These are phyloP conservation scores for Gadus macrocephalus DNA, from an alignment of 2,113 vertebrate genomes.

Conservation along the genomic window DNA sequence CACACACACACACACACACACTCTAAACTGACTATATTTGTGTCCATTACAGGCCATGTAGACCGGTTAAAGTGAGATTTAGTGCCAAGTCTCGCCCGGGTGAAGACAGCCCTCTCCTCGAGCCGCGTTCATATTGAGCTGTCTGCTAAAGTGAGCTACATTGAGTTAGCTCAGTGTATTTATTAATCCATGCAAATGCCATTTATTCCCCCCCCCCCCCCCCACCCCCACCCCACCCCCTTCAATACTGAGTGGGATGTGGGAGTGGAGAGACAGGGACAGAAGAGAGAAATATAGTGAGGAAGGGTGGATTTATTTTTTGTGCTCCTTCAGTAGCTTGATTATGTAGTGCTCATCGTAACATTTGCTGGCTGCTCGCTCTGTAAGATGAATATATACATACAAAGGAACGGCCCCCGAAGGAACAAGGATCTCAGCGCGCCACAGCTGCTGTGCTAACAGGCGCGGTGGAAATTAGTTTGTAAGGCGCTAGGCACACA, in stretches of 20 bases:
- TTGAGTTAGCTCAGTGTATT: constrained; percentile 56
- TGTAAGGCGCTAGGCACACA: constrained; percentile 30
- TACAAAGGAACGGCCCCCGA: constrained; percentile 28
- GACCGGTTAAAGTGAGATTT: constrained; percentile 64
- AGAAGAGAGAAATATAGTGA: constrained; percentile 26
- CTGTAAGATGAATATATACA: constrained; percentile 12
- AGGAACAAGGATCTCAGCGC: constrained; percentile 29
- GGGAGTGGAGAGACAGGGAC: constrained; percentile 19
- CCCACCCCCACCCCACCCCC: constrained; percentile 20
- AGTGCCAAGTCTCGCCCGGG: constrained; percentile 37
- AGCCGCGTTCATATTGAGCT: constrained; percentile 61
- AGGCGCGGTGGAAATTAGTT: constrained; percentile 49
- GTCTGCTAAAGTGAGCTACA: constrained; percentile 62
- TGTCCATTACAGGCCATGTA: constrained; percentile 51
- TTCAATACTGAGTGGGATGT: not conserved
- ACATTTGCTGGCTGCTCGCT: constrained; percentile 24
- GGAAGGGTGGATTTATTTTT: constrained; percentile 10
- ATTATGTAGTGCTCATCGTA: constrained; percentile 33
- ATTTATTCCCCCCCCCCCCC: constrained; percentile 54
- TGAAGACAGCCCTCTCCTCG: constrained; percentile 31
- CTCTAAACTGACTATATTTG: constrained; percentile 46
- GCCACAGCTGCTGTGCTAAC: constrained; percentile 38
- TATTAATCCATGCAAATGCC: constrained; percentile 58
- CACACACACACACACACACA: constrained; percentile 10
- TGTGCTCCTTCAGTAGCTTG: constrained; percentile 17